Conservation (phyloP, 2,888 invertebrate species). For the Parelbella ahira region DNA sequence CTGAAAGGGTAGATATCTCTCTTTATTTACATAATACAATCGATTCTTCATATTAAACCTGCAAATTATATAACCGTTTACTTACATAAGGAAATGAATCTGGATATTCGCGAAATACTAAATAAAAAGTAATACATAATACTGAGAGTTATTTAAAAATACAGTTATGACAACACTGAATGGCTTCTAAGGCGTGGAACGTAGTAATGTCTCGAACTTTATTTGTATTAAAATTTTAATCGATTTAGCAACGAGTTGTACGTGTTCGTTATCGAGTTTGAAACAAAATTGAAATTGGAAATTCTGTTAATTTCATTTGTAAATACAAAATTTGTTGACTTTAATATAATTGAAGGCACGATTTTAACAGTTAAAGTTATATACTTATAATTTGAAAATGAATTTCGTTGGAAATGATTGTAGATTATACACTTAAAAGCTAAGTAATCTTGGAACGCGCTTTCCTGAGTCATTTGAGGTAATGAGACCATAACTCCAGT, state of each 20-base stretch:
- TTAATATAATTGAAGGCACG: conserved; percentile 6
- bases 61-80: not conserved
- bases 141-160: no score
- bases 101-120: no score
- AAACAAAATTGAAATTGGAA: conserved; percentile 15
- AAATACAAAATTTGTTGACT: conserved; percentile 15
- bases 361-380: no score
- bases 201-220: conserved; percentile 10
- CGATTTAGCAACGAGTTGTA: conserved; percentile 11
- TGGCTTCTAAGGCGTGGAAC: no score
- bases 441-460: conserved; percentile 21
- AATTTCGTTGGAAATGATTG: no score
- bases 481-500: conserved; percentile 69
- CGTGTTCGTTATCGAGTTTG: conserved; percentile 13
- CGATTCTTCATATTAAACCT: conserved; percentile 6
- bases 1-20: not conserved
- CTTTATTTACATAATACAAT: conserved; percentile 1
- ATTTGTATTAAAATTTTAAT: conserved; percentile 13
- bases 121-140: no score
- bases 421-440: conserved; percentile 24
- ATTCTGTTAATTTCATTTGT: conserved; percentile 11
- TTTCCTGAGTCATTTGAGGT: conserved; percentile 57
- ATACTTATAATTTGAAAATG: no score
- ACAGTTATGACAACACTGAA: no score
- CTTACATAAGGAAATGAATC: no score